Percentiles rank a stretch among this genome's conserved stretches.
These are phyloP conservation scores for Hylaeus anthracinus DNA, from an alignment of 1,140 invertebrate genomes.

Conservation along the genomic window DNA sequence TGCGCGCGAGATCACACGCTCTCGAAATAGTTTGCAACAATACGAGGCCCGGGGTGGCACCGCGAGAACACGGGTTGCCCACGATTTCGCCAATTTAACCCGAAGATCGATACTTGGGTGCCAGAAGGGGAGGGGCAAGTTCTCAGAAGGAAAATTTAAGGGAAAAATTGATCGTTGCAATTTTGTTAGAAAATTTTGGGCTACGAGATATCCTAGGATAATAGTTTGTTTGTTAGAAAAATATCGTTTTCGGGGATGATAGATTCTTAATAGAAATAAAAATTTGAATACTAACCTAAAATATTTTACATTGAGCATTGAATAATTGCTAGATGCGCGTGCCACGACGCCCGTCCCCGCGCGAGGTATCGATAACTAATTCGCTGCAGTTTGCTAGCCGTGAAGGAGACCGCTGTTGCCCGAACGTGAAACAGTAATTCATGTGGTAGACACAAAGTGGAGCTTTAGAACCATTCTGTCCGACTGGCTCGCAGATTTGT, in stretches of 20 bases:
- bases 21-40: conserved; percentile 78
- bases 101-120: conserved; percentile 35
- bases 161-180: too few relatives aligned
- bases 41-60: conserved; percentile 50
- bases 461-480: background rate
- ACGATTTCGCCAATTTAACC: conserved; percentile 42
- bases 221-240: too few relatives aligned
- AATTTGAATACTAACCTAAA: too few relatives aligned
- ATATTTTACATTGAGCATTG: conserved; percentile 5
- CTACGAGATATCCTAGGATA: too few relatives aligned
- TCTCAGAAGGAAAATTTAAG: too few relatives aligned
- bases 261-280: too few relatives aligned
- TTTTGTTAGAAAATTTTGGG: too few relatives aligned
- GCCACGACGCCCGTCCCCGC: background rate
- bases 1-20: conserved; percentile 74
- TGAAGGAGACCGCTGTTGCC: background rate
- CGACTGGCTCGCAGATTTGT: too few relatives aligned
- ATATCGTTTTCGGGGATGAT: too few relatives aligned
- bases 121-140: too few relatives aligned
- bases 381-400: background rate
- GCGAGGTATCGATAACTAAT: background rate
- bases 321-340: background rate
- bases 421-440: background rate
- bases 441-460: background rate
- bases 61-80: conserved; percentile 25